Conservation (phyloP, 2,113 vertebrate genomes). For the human (Homo sapiens) region DNA sequence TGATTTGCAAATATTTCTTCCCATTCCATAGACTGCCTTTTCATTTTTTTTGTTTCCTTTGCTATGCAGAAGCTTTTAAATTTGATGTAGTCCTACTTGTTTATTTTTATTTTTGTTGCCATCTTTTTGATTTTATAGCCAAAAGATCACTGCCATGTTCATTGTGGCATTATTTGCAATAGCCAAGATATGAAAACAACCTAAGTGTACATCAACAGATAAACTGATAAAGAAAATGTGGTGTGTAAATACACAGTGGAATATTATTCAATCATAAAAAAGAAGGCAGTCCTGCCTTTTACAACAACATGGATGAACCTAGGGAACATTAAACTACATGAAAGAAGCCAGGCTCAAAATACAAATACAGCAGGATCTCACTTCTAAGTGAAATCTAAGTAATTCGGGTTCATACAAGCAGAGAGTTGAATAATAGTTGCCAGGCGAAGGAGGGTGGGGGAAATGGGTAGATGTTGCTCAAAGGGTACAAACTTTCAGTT, state of each 20-base stretch:
- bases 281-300: not conserved
- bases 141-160: not conserved
- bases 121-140: not conserved
- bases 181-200: not conserved
- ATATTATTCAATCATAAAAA: not conserved
- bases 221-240: not conserved
- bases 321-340: not conserved
- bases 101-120: not conserved
- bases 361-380: too few species aligned
- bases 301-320: not conserved
- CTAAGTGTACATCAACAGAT: not conserved
- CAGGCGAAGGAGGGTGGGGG: not conserved
- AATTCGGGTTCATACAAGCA: not conserved
- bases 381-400: not conserved
- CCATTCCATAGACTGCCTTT: not conserved
- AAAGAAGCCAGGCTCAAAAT: not conserved
- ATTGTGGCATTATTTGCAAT: not conserved
- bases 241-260: not conserved
- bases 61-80: not conserved
- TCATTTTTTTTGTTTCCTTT: not conserved
- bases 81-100: not conserved
- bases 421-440: not conserved
- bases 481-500: not conserved
- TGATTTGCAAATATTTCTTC: not conserved
- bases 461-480: not conserved